These are phyloP conservation scores for Spheniscus mendiculus DNA, from an alignment of 2,113 vertebrate species.

Conservation along the genomic window DNA sequence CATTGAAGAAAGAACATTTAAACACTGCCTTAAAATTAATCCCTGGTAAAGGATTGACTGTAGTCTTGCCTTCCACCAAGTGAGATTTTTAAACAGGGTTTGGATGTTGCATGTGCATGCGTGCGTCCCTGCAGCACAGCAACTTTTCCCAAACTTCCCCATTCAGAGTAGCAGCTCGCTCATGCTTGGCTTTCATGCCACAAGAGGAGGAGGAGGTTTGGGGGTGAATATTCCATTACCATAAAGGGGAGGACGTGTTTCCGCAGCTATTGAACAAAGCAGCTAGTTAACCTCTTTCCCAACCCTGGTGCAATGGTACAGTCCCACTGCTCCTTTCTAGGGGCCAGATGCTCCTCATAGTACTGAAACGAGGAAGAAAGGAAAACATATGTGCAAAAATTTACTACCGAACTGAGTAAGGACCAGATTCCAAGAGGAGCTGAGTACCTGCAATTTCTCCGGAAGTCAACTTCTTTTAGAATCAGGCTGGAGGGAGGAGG, in stretches of 20 bases:
- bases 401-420: background rate
- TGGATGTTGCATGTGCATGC: background rate
- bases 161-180: conserved; percentile 9
- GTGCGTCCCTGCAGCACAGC: background rate
- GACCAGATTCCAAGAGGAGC: background rate
- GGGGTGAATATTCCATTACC: conserved; percentile 45
- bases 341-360: conserved; percentile 24
- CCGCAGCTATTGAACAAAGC: conserved; percentile 16
- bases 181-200: conserved; percentile 40
- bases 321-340: conserved; percentile 23
- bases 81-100: background rate
- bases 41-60: background rate
- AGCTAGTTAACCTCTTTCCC: background rate
- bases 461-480: background rate
- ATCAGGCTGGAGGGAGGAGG: background rate
- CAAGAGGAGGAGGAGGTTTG: background rate
- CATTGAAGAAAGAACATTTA: background rate
- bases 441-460: background rate
- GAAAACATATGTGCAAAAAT: conserved; percentile 36
- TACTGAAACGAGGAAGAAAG: background rate
- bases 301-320: background rate
- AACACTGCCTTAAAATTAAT: background rate
- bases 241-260: conserved; percentile 42
- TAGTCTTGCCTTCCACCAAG: background rate
- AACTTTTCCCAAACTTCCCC: conserved; percentile 23